phyloP scores from a whole-genome alignment of 2,113 vertebrate species.

The Cephalopterus ornatus region DNA sequence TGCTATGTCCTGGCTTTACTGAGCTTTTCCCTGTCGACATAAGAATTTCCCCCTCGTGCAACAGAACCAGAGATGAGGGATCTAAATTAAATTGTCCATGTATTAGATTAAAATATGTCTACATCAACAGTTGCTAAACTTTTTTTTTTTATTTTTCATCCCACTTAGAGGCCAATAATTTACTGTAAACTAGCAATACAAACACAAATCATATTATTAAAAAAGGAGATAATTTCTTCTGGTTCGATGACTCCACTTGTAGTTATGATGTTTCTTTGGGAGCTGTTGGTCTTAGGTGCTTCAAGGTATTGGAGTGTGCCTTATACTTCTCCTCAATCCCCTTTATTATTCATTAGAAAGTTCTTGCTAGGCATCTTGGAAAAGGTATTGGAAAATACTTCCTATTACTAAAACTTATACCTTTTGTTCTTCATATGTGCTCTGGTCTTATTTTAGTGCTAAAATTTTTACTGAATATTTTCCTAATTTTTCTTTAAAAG shows the following conservation, averaged over 20 bases:
- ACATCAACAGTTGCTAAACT: neutral
- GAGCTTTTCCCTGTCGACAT: neutral
- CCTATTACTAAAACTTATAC: neutral
- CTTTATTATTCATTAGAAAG: neutral
- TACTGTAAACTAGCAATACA: neutral
- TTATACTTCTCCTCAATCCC: neutral
- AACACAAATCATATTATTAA: neutral
- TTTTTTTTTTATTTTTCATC: neutral
- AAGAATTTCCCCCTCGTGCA: neutral
- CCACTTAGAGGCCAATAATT: neutral
- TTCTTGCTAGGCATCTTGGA: neutral
- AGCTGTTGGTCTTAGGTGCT: neutral
- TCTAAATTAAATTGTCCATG: neutral
- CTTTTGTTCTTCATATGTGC: neutral
- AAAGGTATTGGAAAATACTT: neutral
- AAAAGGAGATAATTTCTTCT: neutral
- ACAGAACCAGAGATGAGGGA: neutral
- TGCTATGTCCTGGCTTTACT: fast-evolving
- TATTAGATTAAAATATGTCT: neutral
- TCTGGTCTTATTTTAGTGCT: conserved; percentile 38
- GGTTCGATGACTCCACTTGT: neutral
- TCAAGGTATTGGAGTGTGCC: too few relatives aligned
- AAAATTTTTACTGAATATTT: conserved; percentile 30
- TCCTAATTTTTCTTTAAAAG: neutral
- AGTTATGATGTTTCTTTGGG: neutral